Conservation (phyloP, 1,140 invertebrate genomes). For the Drosophila paulistorum region DNA sequence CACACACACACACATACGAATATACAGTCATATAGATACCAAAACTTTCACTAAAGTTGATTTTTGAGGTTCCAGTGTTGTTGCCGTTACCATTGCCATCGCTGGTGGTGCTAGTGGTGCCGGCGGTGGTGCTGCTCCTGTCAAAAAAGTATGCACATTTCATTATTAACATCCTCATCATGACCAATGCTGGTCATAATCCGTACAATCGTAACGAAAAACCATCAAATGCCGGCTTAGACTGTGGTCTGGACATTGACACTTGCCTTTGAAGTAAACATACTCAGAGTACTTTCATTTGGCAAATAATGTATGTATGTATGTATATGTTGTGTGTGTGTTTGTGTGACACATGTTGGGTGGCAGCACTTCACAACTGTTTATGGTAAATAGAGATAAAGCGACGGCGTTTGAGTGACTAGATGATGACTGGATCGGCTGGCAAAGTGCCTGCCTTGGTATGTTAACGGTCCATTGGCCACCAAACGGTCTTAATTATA, state of each 20-base stretch:
- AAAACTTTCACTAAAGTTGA: conserved; percentile 75
- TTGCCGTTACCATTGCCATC: conserved; percentile 25
- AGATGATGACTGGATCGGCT: not conserved
- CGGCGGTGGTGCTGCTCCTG: conserved; percentile 57
- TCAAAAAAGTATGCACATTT: conserved; percentile 71
- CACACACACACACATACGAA: conserved; percentile 40
- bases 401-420: too few relatives aligned
- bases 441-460: conserved; percentile 6
- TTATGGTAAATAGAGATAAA: not conserved
- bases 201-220: conserved; percentile 72
- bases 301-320: conserved; percentile 27
- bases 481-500: conserved; percentile 54
- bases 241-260: conserved; percentile 69
- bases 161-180: conserved; percentile 71
- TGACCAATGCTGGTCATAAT: conserved; percentile 46
- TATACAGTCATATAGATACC: conserved; percentile 28
- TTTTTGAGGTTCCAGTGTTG: conserved; percentile 27
- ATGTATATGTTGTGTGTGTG: too few relatives aligned
- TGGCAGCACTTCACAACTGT: conserved; percentile 15
- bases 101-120: conserved; percentile 29
- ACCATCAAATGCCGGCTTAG: conserved; percentile 55
- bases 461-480: conserved; percentile 18
- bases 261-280: conserved; percentile 56
- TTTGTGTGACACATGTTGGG: conserved; percentile 21
- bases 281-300: conserved; percentile 64